Base-by-base conservation (phyloP, 2,113 vertebrate species). In the Hipposideros armiger region DNA sequence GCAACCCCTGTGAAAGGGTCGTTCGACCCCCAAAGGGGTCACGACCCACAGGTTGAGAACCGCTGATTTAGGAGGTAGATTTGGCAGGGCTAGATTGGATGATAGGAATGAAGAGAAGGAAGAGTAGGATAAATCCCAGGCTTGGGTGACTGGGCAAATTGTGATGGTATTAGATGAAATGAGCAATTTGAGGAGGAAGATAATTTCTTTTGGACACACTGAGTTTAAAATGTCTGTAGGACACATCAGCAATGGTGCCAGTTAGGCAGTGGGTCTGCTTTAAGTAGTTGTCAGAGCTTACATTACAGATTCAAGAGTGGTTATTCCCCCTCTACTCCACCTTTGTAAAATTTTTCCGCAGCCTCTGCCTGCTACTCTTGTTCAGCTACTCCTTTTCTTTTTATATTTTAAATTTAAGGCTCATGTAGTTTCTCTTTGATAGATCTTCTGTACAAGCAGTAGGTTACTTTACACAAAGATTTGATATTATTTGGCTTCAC, bases 401-500 rank as follows among this genome's bases (percentile, higher is more conserved):
- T 70, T 42, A 32, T 78, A 56, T 95, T 85, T 95, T 87, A 81
- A 87, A 52, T 60, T 70, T 86, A 90, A 85, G 81, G 4, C 64
- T 50, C 7, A 52, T 14, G 52, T 85, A 52, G 69, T 76, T 88
- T 87, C 19, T 87, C 26, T 88, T 76, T 88, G 40, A n/a, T 81
- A 74, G 40, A 67, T 76, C 40, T 67, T 36, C 64, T n/a, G 3
- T 60, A 32, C 15, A 82, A 77, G 28, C 20, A 77, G 32, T 70
- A 69, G 72, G 40, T 74, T 87, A n/a, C 28, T 88, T 92, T 88
- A 62, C 88, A 60, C 45, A 77, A 83, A 83, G 28, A 74, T 62
- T 76, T 62, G 52, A 62, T 26, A 7, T 62, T 42, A 28, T 87
- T 69, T 88, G 52, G n/a, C 77, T 84, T 84, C 50, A 60, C 32